Evolutionary conservation across 2,797 vertebrate genomes (phyloP).

Genomic region (Sebastes vulpes): DNA sequence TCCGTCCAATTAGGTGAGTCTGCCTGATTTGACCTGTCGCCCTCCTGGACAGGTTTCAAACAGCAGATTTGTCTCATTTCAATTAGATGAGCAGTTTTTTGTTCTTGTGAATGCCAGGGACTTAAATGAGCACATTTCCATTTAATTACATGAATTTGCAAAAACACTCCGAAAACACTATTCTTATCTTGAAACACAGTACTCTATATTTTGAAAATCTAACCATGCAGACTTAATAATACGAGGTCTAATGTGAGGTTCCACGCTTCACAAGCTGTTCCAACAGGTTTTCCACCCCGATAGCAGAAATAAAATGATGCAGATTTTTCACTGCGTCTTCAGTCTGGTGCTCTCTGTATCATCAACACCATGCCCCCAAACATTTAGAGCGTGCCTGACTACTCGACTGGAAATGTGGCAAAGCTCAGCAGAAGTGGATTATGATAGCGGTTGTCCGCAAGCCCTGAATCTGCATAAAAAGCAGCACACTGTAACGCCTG

Average conservation of each 20-base stretch:
- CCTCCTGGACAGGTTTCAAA: background rate
- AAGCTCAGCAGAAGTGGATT: conserved; percentile 12
- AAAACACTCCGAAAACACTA: background rate
- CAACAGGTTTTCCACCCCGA: background rate
- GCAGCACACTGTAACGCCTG: background rate
- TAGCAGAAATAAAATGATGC: background rate
- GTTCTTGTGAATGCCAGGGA: background rate
- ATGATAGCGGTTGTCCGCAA: background rate
- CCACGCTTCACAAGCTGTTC: background rate
- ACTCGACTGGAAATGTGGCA: conserved; percentile 28
- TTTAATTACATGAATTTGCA: background rate
- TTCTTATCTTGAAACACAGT: background rate
- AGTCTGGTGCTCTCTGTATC: background rate
- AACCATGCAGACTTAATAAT: background rate
- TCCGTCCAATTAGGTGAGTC: conserved; percentile 12
- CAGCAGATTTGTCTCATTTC: background rate
- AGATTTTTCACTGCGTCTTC: background rate
- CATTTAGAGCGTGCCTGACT: background rate
- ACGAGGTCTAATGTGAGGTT: background rate
- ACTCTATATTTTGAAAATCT: background rate
- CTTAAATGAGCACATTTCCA: background rate
- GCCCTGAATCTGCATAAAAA: background rate
- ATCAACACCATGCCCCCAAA: background rate
- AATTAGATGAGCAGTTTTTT: background rate
- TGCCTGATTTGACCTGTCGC: conserved; percentile 6